These are phyloP conservation scores for Ariopsis seemanni DNA, from an alignment of 2,113 vertebrate genomes.

Conservation along the genomic window DNA sequence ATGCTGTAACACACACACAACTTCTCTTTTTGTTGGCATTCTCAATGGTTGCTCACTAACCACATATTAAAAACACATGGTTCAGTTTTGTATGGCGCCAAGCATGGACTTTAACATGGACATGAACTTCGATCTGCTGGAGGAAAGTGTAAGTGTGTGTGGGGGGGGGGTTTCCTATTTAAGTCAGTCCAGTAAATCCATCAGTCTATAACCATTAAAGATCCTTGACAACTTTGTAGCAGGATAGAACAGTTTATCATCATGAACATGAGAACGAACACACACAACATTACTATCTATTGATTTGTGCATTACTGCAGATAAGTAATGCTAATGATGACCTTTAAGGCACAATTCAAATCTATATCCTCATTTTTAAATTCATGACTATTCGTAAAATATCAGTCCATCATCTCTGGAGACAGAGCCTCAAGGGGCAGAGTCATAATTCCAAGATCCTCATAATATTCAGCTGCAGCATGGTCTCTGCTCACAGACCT, in stretches of 20 bases:
- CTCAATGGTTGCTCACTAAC: conserved; percentile 12
- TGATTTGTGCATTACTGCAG: not conserved
- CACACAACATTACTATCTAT: conserved; percentile 3
- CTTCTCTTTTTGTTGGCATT: conserved; percentile 14
- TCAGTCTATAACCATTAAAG: conserved; percentile 7
- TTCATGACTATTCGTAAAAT: not conserved
- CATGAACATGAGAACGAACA: conserved; percentile 1
- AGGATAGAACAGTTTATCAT: not conserved
- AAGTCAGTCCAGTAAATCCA: not conserved
- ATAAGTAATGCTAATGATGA: conserved; percentile 5
- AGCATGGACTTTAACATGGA: conserved; percentile 10
- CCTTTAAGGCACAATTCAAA: not conserved
- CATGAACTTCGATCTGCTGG: conserved; percentile 27
- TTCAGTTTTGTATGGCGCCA: conserved; percentile 5
- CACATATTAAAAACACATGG: conserved; percentile 46
- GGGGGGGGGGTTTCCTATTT: not conserved
- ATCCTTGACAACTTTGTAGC: not conserved
- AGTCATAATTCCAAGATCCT: not conserved
- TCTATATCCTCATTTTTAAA: not conserved
- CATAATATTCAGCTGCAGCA: not conserved
- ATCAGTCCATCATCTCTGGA: not conserved
- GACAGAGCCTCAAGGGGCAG: not conserved
- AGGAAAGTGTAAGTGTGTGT: conserved; percentile 3
- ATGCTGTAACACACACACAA: conserved; percentile 2
- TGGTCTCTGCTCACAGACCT: not conserved